A percentile compares a stretch with the other conserved stretches of the same genome.
These are phyloP conservation scores for Seira musarum DNA, from an alignment of 2,888 invertebrate genomes.

Conservation along the genomic window DNA sequence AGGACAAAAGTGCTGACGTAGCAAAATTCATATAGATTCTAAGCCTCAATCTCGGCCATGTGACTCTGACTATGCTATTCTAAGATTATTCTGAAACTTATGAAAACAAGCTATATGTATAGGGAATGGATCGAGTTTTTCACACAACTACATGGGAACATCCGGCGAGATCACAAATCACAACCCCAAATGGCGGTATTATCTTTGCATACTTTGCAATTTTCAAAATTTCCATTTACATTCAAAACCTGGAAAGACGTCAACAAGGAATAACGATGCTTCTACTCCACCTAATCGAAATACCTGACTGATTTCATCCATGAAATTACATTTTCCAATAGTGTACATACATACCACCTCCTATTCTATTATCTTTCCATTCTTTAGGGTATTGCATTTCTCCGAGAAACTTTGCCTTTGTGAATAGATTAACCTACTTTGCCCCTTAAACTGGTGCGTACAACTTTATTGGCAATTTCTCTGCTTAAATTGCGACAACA, in stretches of 20 bases:
- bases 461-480: background rate
- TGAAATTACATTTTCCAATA: slow-evolving; percentile 19
- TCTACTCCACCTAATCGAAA: background rate
- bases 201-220: background rate
- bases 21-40: background rate
- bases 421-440: slow-evolving; percentile 1
- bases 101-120: too few species aligned
- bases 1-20: background rate
- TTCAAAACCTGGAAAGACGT: background rate
- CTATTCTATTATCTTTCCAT: too few species aligned
- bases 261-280: background rate
- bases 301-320: slow-evolving; percentile 21
- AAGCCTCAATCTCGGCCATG: too few species aligned
- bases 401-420: background rate
- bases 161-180: too few species aligned
- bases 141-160: too few species aligned
- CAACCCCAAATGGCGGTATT: background rate
- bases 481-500: background rate
- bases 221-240: background rate
- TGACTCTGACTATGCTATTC: too few species aligned
- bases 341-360: too few species aligned
- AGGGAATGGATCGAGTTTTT: too few species aligned
- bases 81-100: too few species aligned
- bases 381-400: background rate
- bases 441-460: background rate